Base-by-base conservation (phyloP, 1,140 invertebrate genomes). In the Eulimnadia texana region DNA sequence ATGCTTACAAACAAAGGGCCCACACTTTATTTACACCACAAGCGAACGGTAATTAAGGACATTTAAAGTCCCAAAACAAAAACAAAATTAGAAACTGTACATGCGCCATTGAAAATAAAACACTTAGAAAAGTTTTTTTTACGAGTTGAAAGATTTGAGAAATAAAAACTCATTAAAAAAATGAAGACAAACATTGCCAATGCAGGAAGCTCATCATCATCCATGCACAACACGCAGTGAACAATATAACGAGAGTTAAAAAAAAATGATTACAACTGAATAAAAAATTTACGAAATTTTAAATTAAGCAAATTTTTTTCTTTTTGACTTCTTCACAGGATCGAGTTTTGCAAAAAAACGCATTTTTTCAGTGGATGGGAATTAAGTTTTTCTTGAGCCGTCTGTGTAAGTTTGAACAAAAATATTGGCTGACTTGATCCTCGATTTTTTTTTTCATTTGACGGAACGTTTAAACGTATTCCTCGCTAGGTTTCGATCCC, bases 401-500 rank as follows among this genome's bases (percentile, higher is more conserved):
- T 16, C 16, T 42, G 6, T 9, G 16, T 9, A 9, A 42, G 33
- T 16, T 42, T 42, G 33, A 42, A 16, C 33, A n/a, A n/a, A n/a
- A n/a, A n/a, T n/a, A n/a, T n/a, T n/a, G n/a, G n/a, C n/a, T n/a
- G n/a, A n/a, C n/a, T n/a, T n/a, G n/a, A n/a, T n/a, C n/a, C n/a
- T n/a, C n/a, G n/a, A n/a, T n/a, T n/a, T n/a, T n/a, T n/a, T n/a
- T n/a, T n/a, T n/a, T n/a, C n/a, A n/a, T n/a, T n/a, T n/a, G n/a
- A n/a, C n/a, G n/a, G n/a, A n/a, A n/a, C n/a, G n/a, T n/a, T 33
- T 61, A 61, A 22, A 61, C 50, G 27, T 61, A 61, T 42, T 61
- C 60, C 53, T 61, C 60, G 53, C 25, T 54, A 24, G 60, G 49
- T 27, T 61, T 61, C 3, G 60, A 51, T 16, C 60, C 25, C 3